phyloP scores from a whole-genome alignment of 2,113 vertebrate species.

The Chamaetylas fuelleborni region DNA sequence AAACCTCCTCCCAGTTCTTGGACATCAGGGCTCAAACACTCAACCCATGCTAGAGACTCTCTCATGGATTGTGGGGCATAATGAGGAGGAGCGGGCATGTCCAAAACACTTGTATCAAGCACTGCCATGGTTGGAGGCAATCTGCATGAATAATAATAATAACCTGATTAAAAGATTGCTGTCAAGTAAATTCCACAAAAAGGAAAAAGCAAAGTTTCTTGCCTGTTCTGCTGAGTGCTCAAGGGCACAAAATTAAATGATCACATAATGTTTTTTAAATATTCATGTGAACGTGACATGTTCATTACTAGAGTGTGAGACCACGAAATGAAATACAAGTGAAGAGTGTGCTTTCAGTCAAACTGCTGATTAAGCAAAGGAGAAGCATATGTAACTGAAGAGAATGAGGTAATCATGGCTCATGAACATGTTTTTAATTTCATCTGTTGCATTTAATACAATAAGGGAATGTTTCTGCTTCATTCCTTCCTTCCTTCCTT shows the following conservation, averaged over 20 bases:
- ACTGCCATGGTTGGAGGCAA: neutral
- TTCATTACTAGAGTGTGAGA: conserved; percentile 1
- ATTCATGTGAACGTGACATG: neutral
- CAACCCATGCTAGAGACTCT: neutral
- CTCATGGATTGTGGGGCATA: neutral
- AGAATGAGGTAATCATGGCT: neutral
- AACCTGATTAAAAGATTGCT: neutral
- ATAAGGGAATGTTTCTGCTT: neutral
- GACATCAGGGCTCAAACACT: neutral
- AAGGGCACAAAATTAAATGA: neutral
- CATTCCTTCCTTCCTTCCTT: neutral
- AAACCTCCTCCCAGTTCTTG: neutral
- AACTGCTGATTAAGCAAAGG: conserved; percentile 38
- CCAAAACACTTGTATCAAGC: neutral
- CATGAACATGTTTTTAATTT: conserved; percentile 21
- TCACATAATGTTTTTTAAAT: conserved; percentile 28
- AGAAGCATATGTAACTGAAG: neutral
- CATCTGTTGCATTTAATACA: neutral
- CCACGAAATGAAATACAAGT: conserved; percentile 5
- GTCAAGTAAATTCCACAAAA: neutral
- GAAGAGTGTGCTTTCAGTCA: conserved; percentile 10
- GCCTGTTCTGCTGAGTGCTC: neutral
- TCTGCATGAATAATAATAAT: neutral
- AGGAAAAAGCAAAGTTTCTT: neutral
- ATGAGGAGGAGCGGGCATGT: neutral